These are phyloP conservation scores for Sternarchorhynchus goeldii DNA, from an alignment of 2,797 vertebrate genomes.

Conservation along the genomic window DNA sequence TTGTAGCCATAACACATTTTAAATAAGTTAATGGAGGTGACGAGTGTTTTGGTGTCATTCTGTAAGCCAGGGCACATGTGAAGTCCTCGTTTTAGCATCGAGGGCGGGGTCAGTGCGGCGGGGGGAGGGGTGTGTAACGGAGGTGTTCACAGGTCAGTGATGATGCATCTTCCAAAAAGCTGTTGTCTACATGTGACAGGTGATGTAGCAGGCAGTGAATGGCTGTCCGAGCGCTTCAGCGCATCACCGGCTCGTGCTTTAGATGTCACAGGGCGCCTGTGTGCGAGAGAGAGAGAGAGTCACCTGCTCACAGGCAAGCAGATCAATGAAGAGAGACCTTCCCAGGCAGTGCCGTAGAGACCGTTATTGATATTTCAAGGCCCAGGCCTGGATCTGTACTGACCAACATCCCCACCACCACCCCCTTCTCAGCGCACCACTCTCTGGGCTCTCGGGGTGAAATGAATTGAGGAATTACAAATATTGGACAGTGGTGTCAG, in stretches of 20 bases:
- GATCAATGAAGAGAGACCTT: slow-evolving; percentile 93
- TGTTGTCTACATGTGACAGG: slow-evolving; percentile 72
- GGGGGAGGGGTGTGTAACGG: slow-evolving; percentile 22
- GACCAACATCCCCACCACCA: slow-evolving; percentile 68
- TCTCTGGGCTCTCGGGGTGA: slow-evolving; percentile 80
- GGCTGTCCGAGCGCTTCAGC: slow-evolving; percentile 70
- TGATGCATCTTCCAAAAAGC: slow-evolving; percentile 66
- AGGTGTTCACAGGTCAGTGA: slow-evolving; percentile 70
- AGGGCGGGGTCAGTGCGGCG: slow-evolving; percentile 27
- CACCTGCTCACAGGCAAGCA: slow-evolving; percentile 81
- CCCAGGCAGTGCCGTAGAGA: slow-evolving; percentile 84
- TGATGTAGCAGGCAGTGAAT: slow-evolving; percentile 68
- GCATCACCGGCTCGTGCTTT: slow-evolving; percentile 71
- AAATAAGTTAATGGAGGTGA: background rate
- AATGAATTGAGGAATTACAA: slow-evolving; percentile 85
- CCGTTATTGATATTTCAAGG: slow-evolving; percentile 91
- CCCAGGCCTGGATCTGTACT: slow-evolving; percentile 85
- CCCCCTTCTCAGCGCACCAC: slow-evolving; percentile 79
- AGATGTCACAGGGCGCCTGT: slow-evolving; percentile 66
- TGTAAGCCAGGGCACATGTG: slow-evolving; percentile 48
- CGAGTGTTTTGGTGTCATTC: background rate
- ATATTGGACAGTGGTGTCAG: slow-evolving; percentile 77
- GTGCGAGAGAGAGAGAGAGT: slow-evolving; percentile 72
- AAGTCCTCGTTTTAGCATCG: slow-evolving; percentile 65
- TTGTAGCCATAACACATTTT: background rate